Conservation (phyloP, 2,797 vertebrate genomes). For the Myotis findleyi region DNA sequence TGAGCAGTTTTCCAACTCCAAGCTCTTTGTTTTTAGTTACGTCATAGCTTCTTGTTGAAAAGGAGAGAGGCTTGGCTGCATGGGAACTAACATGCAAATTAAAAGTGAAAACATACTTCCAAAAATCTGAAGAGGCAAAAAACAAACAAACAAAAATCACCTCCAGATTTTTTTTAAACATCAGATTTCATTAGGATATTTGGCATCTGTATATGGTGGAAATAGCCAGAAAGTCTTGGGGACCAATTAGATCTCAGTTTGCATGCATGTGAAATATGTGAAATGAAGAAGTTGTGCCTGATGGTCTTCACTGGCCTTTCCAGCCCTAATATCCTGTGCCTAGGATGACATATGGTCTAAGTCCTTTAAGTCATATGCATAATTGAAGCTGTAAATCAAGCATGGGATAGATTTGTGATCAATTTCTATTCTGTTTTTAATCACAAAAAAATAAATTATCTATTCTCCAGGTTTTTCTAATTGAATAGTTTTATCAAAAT, state of each 20-base stretch:
- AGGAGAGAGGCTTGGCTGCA: background rate
- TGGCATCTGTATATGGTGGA: background rate
- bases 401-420: background rate
- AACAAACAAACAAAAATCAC: background rate
- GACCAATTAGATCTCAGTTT: background rate
- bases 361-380: background rate
- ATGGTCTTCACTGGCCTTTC: too few species aligned
- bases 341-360: too few species aligned
- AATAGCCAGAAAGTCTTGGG: background rate
- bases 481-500: background rate
- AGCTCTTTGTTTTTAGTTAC: slow-evolving; percentile 8
- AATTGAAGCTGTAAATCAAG: background rate
- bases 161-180: background rate
- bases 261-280: too few species aligned
- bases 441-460: slow-evolving; percentile 12
- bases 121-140: slow-evolving; percentile 6
- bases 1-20: background rate
- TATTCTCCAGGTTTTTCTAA: background rate
- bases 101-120: slow-evolving; percentile 35
- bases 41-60: slow-evolving; percentile 17
- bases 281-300: too few species aligned
- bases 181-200: slow-evolving; percentile 26
- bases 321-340: too few species aligned
- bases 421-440: slow-evolving; percentile 16
- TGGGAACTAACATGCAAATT: slow-evolving; percentile 10